Evolutionary conservation across 2,888 invertebrate species (phyloP).

Genomic region (Mesoligia furuncula): DNA sequence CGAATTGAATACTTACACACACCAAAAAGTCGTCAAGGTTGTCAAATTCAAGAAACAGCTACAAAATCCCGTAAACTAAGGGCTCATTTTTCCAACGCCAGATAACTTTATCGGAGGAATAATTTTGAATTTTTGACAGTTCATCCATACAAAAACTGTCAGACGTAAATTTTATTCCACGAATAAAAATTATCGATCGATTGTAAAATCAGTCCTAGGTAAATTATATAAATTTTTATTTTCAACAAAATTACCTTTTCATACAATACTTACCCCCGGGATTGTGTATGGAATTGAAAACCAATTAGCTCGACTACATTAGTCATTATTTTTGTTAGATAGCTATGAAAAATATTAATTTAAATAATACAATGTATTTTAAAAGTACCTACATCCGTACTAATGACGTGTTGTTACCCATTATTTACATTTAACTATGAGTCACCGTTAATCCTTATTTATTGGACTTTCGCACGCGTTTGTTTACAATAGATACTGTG

Average conservation of each 20-base stretch:
- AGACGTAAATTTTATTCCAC: too few relatives aligned
- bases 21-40: neutral
- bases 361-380: neutral
- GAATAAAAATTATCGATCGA: too few relatives aligned
- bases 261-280: too few relatives aligned
- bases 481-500: conserved; percentile 19
- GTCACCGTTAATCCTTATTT: conserved; percentile 20
- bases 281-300: neutral
- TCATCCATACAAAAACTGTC: too few relatives aligned
- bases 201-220: too few relatives aligned
- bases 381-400: neutral
- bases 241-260: neutral
- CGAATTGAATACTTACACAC: neutral
- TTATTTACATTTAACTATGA: conserved; percentile 15
- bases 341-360: neutral
- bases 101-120: too few relatives aligned
- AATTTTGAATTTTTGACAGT: too few relatives aligned
- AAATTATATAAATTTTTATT: neutral
- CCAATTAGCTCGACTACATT: neutral
- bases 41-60: neutral
- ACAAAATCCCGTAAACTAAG: neutral
- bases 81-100: too few relatives aligned
- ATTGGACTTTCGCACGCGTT: conserved; percentile 36
- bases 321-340: neutral
- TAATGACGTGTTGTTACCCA: neutral